Evolutionary conservation across 2,888 invertebrate genomes (phyloP).

Genomic region (Trichacis sp.): DNA sequence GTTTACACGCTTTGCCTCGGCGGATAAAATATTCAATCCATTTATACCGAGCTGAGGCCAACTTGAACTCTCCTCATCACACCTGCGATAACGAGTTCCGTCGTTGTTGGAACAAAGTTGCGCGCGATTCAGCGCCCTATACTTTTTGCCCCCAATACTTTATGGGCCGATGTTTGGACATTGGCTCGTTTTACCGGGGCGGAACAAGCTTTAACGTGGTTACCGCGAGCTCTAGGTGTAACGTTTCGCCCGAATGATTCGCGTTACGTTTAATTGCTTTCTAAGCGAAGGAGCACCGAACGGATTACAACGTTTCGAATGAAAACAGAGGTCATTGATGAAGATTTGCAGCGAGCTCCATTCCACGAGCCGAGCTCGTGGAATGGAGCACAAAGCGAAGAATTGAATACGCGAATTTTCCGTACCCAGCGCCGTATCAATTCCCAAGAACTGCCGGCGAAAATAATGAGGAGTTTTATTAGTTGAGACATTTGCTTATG

Average conservation of each 20-base stretch:
- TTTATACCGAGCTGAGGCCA: slow-evolving; percentile 31
- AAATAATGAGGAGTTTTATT: neutral
- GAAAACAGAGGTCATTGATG: too few species aligned
- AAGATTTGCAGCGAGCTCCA: too few species aligned
- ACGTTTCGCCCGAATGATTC: neutral
- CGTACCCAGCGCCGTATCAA: neutral
- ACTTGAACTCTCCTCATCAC: slow-evolving; percentile 19
- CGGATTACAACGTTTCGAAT: neutral
- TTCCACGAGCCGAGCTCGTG: too few species aligned
- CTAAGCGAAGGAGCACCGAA: neutral
- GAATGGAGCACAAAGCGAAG: neutral
- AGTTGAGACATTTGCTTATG: neutral
- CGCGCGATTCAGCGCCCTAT: slow-evolving; percentile 16
- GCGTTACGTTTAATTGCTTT: neutral
- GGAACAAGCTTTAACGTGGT: neutral
- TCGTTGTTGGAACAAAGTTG: slow-evolving; percentile 32
- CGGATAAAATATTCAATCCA: slow-evolving; percentile 39
- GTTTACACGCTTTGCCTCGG: slow-evolving; percentile 18
- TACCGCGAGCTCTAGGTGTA: neutral
- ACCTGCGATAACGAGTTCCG: slow-evolving; percentile 32
- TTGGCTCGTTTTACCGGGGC: neutral
- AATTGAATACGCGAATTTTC: neutral
- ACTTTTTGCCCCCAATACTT: slow-evolving; percentile 24
- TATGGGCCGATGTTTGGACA: slow-evolving; percentile 17
- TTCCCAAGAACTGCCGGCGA: neutral